Base-by-base conservation (phyloP, 2,888 invertebrate genomes). In the Tachina grossa region DNA sequence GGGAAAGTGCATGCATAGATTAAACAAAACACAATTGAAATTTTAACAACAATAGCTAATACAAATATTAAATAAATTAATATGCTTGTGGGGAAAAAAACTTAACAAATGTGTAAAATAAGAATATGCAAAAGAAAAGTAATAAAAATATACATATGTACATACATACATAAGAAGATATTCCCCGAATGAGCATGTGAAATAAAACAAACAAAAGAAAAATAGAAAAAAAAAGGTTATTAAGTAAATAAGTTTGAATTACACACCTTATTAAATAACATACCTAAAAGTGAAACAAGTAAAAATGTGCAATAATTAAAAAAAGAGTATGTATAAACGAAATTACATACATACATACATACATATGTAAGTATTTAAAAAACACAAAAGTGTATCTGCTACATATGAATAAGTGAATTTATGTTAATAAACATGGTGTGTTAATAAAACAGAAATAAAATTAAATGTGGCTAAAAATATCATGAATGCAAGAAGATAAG, bases 1-100 rank as follows among this genome's bases (percentile, higher is more conserved):
- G 69, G 61, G 69, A 43, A 74, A 57, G 65, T 82, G 85, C 82
- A 75, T 83, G 49, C 61, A 78, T 75, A 79, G 49, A 77, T 82
- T 82, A 74, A 75, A 79, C 55, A 68, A 78, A 57, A 74, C n/a
- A 59, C 39, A 72, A 47, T 55, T 43, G 9, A 61, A 61, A 61
- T 51, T 69, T 45, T 59, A 78, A 78, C 68, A 69, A 69, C 51
- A 69, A 79, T 41, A 43, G 19, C 19, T 49, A 43, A 39, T 31
- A 66, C 31, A 31, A 31, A 31, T 31, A 6, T 31, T 76, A 65
- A 55, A 57, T 49, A 71, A 71, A 69, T 61, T 57, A 47, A 59
- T 47, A 47, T 68, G n/a, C 11, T 31, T 31, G 31, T 31, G 31
- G 31, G 6, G 45, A 45, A 59, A 41, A 43, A 69, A 53, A 55